Evolutionary conservation across 2,797 vertebrate species (phyloP).

Genomic region (Protonibea diacanthus): DNA sequence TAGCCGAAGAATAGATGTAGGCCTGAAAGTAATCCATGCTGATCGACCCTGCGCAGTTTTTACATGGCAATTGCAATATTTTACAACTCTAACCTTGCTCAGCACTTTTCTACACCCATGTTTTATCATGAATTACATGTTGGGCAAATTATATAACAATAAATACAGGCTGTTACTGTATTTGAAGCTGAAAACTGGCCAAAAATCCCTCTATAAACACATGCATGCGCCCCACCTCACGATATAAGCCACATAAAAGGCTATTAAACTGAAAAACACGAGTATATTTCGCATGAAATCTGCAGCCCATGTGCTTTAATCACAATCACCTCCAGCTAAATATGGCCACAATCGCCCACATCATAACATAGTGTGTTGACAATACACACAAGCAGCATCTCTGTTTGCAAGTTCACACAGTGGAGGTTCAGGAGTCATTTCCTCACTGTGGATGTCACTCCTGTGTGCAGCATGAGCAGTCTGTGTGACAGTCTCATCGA

Average conservation of each 20-base stretch:
- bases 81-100: not conserved
- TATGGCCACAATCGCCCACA: slow-evolving; percentile 7
- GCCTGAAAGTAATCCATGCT: slow-evolving; percentile 77
- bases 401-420: not conserved
- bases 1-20: slow-evolving; percentile 89
- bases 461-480: not conserved
- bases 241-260: not conserved
- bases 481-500: not conserved
- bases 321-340: not conserved
- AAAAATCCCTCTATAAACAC: slow-evolving; percentile 15
- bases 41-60: slow-evolving; percentile 67
- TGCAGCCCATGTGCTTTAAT: not conserved
- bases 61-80: slow-evolving; percentile 3
- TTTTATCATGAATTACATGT: not conserved
- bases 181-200: slow-evolving; percentile 26
- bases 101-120: not conserved
- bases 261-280: not conserved
- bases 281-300: not conserved
- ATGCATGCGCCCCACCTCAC: slow-evolving; percentile 15
- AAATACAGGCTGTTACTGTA: slow-evolving; percentile 9
- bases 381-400: not conserved
- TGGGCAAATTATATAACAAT: not conserved
- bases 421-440: slow-evolving; percentile 22
- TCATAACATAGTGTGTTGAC: not conserved
- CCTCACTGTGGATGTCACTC: slow-evolving; percentile 15